Percentiles rank a stretch among this genome's conserved stretches.
Conservation (phyloP, 2,797 vertebrate genomes). For the Eulemur coronatus region DNA sequence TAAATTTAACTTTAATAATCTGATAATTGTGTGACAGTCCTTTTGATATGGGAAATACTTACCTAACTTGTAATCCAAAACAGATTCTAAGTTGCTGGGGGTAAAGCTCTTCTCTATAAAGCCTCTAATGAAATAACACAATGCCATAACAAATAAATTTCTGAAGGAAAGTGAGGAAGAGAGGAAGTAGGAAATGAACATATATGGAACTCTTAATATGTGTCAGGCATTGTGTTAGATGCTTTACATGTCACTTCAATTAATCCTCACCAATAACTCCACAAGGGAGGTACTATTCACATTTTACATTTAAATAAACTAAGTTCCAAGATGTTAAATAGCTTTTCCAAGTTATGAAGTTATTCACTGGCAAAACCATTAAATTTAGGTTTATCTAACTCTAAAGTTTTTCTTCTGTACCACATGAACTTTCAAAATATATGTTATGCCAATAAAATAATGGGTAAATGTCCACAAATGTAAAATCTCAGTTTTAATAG, state of each 20-base stretch:
- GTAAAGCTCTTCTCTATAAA: slow-evolving; percentile 51
- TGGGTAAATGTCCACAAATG: background rate
- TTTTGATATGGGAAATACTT: slow-evolving; percentile 42
- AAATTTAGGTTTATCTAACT: slow-evolving; percentile 5
- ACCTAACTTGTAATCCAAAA: slow-evolving; percentile 61
- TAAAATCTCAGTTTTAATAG: slow-evolving; percentile 11
- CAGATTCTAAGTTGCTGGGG: slow-evolving; percentile 56
- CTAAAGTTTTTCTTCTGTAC: background rate
- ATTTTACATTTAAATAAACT: slow-evolving; percentile 24
- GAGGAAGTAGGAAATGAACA: slow-evolving; percentile 58
- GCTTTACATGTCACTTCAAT: slow-evolving; percentile 9
- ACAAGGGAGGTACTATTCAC: background rate
- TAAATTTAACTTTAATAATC: slow-evolving; percentile 30
- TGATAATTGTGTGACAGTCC: slow-evolving; percentile 5
- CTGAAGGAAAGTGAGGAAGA: slow-evolving; percentile 49
- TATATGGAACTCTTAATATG: background rate
- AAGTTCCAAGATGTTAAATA: slow-evolving; percentile 28
- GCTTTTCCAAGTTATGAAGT: slow-evolving; percentile 16
- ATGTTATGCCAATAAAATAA: background rate
- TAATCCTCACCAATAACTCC: slow-evolving; percentile 15
- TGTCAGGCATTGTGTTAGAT: slow-evolving; percentile 47
- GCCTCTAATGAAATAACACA: slow-evolving; percentile 59
- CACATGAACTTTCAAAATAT: background rate
- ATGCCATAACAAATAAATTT: slow-evolving; percentile 57
- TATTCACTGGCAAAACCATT: background rate